These are phyloP conservation scores for Asarcornis scutulata DNA, from an alignment of 2,113 vertebrate species.

Conservation along the genomic window DNA sequence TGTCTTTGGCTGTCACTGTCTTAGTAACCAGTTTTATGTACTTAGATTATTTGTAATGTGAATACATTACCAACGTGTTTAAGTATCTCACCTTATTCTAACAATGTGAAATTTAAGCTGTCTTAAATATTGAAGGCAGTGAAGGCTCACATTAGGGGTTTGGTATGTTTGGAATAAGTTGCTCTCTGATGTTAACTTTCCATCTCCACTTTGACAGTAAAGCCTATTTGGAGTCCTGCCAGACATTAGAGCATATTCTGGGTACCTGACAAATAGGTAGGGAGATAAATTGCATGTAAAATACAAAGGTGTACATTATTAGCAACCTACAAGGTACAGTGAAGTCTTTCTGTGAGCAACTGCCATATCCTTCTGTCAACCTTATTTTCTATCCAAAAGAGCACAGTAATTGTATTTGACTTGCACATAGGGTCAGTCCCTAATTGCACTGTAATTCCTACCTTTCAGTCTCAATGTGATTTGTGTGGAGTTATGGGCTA, in stretches of 20 bases:
- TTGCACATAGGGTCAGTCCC: background rate
- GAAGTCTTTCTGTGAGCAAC: background rate
- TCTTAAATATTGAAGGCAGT: background rate
- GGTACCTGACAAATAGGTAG: background rate
- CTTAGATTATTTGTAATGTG: background rate
- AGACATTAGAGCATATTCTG: background rate
- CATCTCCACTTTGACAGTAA: background rate
- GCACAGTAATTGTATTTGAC: background rate
- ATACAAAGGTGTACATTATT: background rate
- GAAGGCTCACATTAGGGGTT: background rate
- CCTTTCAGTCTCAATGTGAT: background rate
- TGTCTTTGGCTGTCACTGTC: background rate
- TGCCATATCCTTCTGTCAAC: background rate
- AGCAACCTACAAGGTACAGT: background rate
- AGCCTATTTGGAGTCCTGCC: background rate
- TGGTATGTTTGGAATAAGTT: background rate
- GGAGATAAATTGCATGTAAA: background rate
- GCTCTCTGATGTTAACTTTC: background rate
- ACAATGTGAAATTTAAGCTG: background rate
- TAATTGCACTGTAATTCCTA: background rate
- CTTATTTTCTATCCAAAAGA: background rate
- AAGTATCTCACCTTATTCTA: background rate
- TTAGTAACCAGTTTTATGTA: background rate
- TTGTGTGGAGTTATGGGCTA: background rate
- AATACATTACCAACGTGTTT: too few relatives aligned